Percentiles rank a stretch among this genome's conserved stretches.
Conservation (phyloP, 2,797 vertebrate genomes). For the Enteromius treurensis region DNA sequence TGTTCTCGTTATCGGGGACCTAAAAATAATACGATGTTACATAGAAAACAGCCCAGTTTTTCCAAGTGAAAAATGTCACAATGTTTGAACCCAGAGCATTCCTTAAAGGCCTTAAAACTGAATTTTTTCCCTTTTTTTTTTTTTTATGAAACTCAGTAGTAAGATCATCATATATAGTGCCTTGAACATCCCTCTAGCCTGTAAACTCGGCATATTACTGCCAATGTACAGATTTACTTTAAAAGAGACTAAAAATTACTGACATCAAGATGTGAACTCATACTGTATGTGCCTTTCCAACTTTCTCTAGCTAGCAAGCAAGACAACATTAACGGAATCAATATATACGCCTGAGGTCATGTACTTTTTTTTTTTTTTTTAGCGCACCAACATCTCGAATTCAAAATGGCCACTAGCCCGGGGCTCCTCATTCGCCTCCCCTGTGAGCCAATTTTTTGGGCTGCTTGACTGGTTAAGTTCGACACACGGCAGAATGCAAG, state of each 20-base stretch:
- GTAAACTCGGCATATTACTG: conserved; percentile 1
- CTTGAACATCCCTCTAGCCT: not conserved
- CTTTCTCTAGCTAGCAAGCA: conserved; percentile 19
- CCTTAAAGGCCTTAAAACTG: not conserved
- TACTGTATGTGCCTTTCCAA: conserved; percentile 26
- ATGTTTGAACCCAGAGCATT: not conserved
- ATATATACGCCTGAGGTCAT: conserved; percentile 21
- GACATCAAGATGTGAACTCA: conserved; percentile 33
- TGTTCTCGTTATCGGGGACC: not conserved
- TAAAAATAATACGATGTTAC: not conserved
- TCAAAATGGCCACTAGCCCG: conserved; percentile 31
- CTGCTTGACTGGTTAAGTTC: conserved; percentile 19
- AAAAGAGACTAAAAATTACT: not conserved
- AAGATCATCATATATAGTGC: not conserved
- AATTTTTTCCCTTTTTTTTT: not conserved
- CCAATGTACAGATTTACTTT: conserved; percentile 12
- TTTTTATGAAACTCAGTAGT: not conserved
- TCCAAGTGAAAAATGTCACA: not conserved
- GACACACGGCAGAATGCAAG: conserved; percentile 38
- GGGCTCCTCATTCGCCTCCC: conserved; percentile 10
- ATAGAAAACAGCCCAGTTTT: not conserved
- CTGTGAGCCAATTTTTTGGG: conserved; percentile 24
- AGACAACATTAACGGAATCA: conserved; percentile 38
- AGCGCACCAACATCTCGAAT: conserved; percentile 25
- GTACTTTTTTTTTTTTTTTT: conserved; percentile 2